phyloP scores from a whole-genome alignment of 2,797 vertebrate species.

The Microtus obscurus region DNA sequence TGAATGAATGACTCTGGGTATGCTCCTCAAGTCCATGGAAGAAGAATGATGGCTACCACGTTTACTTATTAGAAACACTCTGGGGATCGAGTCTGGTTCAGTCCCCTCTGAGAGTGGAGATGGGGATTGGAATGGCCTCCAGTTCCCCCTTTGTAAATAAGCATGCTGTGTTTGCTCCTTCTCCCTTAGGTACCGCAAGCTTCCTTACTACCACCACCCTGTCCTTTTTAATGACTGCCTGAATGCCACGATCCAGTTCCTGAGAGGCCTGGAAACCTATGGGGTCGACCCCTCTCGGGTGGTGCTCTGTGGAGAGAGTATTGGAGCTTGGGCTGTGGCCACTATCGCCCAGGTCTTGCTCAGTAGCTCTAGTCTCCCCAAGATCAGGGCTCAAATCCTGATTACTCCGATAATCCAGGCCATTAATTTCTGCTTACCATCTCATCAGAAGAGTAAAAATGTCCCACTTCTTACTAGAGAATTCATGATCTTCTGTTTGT shows the following conservation, averaged over 20 bases:
- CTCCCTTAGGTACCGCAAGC: conserved; percentile 84
- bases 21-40: not conserved
- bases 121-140: too few species aligned
- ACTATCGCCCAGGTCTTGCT: not conserved
- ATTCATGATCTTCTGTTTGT: fast-evolving
- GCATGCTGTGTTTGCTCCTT: not conserved
- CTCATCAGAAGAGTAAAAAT: not conserved
- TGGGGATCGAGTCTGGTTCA: not conserved
- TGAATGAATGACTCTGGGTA: not conserved
- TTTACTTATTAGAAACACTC: not conserved
- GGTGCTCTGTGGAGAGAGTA: not conserved
- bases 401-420: fast-evolving
- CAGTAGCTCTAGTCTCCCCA: not conserved
- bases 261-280: conserved; percentile 72
- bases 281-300: not conserved
- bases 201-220: conserved; percentile 87
- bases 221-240: conserved; percentile 65
- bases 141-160: not conserved
- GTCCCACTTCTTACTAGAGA: not conserved
- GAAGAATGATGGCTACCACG: not conserved
- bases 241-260: not conserved
- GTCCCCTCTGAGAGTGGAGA: not conserved
- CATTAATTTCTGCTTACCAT: not conserved
- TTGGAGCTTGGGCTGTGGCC: not conserved
- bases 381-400: not conserved